Conservation (phyloP, 2,888 invertebrate species). For the Zygaena filipendulae region DNA sequence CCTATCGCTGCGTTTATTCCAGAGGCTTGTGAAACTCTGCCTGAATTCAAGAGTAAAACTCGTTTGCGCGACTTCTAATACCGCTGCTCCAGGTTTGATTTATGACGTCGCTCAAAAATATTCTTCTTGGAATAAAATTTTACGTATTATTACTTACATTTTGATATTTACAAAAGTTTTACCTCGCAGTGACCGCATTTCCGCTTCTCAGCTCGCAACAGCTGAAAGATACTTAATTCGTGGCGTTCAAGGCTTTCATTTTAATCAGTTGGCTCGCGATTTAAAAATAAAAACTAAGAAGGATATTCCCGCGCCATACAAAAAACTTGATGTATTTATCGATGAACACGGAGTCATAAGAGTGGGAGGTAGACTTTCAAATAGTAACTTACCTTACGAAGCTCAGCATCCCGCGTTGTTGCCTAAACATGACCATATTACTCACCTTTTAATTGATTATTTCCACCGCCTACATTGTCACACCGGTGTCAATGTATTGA, state of each 20-base stretch:
- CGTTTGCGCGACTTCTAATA: neutral
- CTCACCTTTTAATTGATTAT: conserved; percentile 3
- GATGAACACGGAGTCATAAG: conserved; percentile 4
- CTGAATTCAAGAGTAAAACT: conserved; percentile 5
- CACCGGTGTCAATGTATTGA: conserved; percentile 1
- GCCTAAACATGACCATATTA: conserved; percentile 5
- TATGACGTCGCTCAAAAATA: too few species aligned
- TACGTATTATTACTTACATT: conserved; percentile 3
- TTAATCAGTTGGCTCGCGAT: neutral
- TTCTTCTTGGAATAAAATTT: conserved; percentile 3
- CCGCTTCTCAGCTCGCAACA: conserved; percentile 1
- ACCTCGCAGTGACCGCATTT: conserved; percentile 3
- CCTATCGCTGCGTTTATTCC: conserved; percentile 3
- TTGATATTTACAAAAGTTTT: conserved; percentile 6
- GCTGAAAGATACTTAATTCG: conserved; percentile 3
- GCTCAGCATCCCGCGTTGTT: conserved; percentile 9
- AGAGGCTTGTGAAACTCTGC: neutral
- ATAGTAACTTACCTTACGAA: neutral
- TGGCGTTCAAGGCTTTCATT: neutral
- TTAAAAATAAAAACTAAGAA: neutral
- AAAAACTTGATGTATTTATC: conserved; percentile 2
- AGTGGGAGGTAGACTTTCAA: conserved; percentile 5
- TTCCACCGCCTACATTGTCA: conserved; percentile 2
- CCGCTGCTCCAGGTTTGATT: neutral
- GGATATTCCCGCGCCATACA: neutral